Evolutionary conservation across 2,797 vertebrate species (phyloP).

Genomic region (Jordanella pulchra): DNA sequence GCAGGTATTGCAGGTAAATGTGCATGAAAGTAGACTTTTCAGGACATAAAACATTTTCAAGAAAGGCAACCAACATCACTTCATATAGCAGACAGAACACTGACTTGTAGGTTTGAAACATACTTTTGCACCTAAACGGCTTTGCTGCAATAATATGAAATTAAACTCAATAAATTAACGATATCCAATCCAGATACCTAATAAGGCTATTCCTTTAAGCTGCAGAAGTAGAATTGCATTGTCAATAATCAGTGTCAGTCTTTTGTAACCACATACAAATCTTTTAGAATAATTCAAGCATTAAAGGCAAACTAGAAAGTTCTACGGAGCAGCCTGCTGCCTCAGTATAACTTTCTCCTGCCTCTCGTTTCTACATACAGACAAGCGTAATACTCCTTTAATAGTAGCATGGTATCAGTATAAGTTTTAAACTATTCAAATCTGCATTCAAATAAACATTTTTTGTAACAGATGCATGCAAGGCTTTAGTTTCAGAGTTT

Average conservation of each 20-base stretch:
- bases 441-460: not conserved
- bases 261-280: not conserved
- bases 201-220: not conserved
- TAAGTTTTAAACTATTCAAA: not conserved
- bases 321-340: constrained; percentile 53
- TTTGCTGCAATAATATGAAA: not conserved
- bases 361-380: not conserved
- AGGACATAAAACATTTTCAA: constrained; percentile 41
- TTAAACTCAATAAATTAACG: not conserved
- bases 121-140: not conserved
- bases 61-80: constrained; percentile 4
- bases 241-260: not conserved
- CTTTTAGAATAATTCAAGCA: not conserved
- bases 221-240: not conserved
- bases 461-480: not conserved
- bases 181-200: not conserved
- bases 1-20: constrained; percentile 23
- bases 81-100: constrained; percentile 25
- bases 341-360: constrained; percentile 27
- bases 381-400: not conserved
- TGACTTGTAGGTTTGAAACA: not conserved
- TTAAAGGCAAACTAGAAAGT: constrained; percentile 20
- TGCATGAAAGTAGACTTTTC: constrained; percentile 14
- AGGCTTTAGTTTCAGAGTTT: constrained; percentile 30
- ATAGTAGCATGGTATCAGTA: not conserved